Conservation (phyloP, 2,888 invertebrate species). For the Melinopterus prodromus region DNA sequence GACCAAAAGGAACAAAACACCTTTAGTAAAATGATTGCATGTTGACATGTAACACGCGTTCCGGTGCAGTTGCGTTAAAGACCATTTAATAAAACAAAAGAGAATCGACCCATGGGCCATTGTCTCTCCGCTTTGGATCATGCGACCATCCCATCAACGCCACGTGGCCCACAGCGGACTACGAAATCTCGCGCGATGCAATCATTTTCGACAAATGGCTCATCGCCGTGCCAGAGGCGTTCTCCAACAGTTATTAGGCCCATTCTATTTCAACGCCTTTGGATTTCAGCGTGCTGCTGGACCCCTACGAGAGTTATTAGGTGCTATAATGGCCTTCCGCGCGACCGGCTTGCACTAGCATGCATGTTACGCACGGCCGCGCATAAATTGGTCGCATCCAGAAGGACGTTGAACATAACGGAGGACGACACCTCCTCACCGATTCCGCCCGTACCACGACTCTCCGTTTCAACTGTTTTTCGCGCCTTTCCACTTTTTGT, state of each 20-base stretch:
- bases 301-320: not conserved
- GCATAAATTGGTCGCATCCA: not conserved
- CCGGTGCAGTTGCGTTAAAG: not conserved
- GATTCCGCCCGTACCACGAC: not conserved
- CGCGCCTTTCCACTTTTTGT: not conserved
- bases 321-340: not conserved
- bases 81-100: conserved; percentile 4
- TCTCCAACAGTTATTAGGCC: conserved; percentile 4
- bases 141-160: conserved; percentile 14
- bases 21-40: not conserved
- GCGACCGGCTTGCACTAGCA: not conserved
- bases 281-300: not conserved
- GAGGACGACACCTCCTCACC: not conserved
- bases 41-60: not conserved
- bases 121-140: conserved; percentile 19
- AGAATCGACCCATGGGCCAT: not conserved
- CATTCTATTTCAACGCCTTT: conserved; percentile 4
- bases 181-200: not conserved
- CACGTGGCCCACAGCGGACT: not conserved
- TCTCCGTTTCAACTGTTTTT: not conserved
- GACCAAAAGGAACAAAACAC: not conserved
- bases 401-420: not conserved
- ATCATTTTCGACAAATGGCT: not conserved
- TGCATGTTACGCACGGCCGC: not conserved
- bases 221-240: not conserved